Percentiles rank a stretch among this genome's conserved stretches.
phyloP scores from a whole-genome alignment of 2,888 invertebrate species.

The Cremastinae sp. region DNA sequence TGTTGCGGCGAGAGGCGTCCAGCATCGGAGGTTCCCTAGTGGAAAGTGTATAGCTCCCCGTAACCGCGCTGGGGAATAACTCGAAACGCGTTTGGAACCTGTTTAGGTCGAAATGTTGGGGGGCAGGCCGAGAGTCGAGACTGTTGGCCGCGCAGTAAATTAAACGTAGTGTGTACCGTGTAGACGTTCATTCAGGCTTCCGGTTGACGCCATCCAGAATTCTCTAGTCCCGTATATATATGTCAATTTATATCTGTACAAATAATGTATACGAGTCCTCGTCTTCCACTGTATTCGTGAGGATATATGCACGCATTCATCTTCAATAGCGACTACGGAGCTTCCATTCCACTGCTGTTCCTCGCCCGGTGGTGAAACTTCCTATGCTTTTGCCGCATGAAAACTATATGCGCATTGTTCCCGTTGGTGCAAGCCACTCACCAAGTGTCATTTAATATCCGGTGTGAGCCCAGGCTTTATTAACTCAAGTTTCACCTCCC shows the following conservation, averaged over 20 bases:
- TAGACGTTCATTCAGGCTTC: constrained; percentile 58
- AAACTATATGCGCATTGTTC: constrained; percentile 22
- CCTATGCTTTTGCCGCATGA: constrained; percentile 27
- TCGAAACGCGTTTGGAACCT: constrained; percentile 64
- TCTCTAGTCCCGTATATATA: constrained; percentile 20
- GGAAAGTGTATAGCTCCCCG: background rate
- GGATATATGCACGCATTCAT: constrained; percentile 29
- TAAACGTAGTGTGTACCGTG: constrained; percentile 60
- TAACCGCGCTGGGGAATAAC: constrained; percentile 35
- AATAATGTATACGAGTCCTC: background rate
- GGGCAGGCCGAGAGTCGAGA: constrained; percentile 34
- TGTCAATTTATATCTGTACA: constrained; percentile 24
- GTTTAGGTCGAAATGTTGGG: constrained; percentile 57
- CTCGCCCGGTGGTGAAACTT: constrained; percentile 23
- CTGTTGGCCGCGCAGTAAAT: constrained; percentile 60
- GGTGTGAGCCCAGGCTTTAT: constrained; percentile 59
- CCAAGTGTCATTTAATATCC: constrained; percentile 52
- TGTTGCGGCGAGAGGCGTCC: constrained; percentile 50
- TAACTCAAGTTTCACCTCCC: constrained; percentile 63
- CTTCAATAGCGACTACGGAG: constrained; percentile 15
- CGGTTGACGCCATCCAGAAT: constrained; percentile 54
- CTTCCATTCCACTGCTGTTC: constrained; percentile 2
- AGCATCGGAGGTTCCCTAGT: constrained; percentile 29
- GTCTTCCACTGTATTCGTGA: constrained; percentile 1
- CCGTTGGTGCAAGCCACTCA: constrained; percentile 25